phyloP scores from a whole-genome alignment of 2,797 vertebrate species.

The Poecilia picta region DNA sequence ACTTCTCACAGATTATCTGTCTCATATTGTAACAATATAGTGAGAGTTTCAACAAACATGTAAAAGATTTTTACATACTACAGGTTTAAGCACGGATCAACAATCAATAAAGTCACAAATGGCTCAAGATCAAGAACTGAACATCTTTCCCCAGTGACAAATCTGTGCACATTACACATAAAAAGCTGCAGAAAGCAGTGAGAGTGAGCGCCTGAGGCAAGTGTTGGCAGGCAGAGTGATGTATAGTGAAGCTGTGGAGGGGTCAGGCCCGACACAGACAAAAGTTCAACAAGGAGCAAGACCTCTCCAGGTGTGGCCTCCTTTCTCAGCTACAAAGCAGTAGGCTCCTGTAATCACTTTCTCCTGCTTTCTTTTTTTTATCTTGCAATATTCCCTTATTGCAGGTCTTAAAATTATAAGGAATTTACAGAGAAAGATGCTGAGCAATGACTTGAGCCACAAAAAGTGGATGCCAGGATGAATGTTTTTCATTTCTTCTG shows the following conservation, averaged over 20 bases:
- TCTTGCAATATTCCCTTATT: constrained; percentile 28
- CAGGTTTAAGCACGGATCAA: background rate
- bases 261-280: constrained; percentile 43
- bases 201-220: constrained; percentile 41
- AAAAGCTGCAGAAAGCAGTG: constrained; percentile 41
- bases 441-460: constrained; percentile 54
- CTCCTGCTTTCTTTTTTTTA: constrained; percentile 7
- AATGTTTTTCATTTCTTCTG: constrained; percentile 54
- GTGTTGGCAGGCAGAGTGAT: constrained; percentile 72
- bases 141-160: constrained; percentile 22
- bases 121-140: constrained; percentile 44
- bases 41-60: too few relatives aligned
- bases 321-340: constrained; percentile 26
- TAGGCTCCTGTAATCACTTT: constrained; percentile 15
- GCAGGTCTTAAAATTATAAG: constrained; percentile 48
- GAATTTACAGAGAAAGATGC: constrained; percentile 61
- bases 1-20: too few relatives aligned
- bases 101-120: background rate
- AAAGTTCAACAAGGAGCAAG: constrained; percentile 70
- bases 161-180: constrained; percentile 31
- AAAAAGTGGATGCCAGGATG: constrained; percentile 53
- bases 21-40: too few relatives aligned
- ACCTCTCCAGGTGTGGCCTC: constrained; percentile 76
- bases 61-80: too few relatives aligned
- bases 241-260: constrained; percentile 47